Evolutionary conservation across 2,113 vertebrate genomes (phyloP).

Genomic region (Phainopepla nitens): DNA sequence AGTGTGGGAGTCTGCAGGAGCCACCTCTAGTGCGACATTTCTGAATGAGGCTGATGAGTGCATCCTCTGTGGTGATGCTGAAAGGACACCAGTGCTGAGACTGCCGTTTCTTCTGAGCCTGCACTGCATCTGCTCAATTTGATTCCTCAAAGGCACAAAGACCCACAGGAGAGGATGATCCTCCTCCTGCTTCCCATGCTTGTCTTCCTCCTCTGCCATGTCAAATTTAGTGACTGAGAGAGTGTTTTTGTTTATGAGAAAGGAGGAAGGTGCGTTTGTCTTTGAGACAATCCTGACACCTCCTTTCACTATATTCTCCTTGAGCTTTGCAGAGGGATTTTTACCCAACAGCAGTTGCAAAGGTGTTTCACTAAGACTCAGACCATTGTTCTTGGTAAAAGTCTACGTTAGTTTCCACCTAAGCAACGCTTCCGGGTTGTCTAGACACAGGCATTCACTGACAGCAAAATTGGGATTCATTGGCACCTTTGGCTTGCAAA

Average conservation of each 20-base stretch:
- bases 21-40: neutral
- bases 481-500: neutral
- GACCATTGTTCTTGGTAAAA: neutral
- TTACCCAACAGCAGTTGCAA: neutral
- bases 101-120: neutral
- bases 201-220: neutral
- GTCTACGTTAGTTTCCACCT: neutral
- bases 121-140: fast-evolving
- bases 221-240: neutral
- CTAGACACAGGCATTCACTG: neutral
- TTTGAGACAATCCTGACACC: neutral
- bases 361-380: neutral
- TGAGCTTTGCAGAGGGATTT: neutral
- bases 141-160: neutral
- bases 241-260: fast-evolving
- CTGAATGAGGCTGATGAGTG: neutral
- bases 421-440: neutral
- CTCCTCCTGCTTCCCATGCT: neutral
- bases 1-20: fast-evolving
- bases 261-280: neutral
- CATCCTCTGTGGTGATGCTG: fast-evolving
- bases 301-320: neutral
- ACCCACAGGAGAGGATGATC: neutral
- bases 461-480: neutral
- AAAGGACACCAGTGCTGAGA: neutral